Percentiles rank a stretch among this genome's conserved stretches.
phyloP scores from a whole-genome alignment of 2,113 vertebrate species.

The Psammodynastes pulverulentus region DNA sequence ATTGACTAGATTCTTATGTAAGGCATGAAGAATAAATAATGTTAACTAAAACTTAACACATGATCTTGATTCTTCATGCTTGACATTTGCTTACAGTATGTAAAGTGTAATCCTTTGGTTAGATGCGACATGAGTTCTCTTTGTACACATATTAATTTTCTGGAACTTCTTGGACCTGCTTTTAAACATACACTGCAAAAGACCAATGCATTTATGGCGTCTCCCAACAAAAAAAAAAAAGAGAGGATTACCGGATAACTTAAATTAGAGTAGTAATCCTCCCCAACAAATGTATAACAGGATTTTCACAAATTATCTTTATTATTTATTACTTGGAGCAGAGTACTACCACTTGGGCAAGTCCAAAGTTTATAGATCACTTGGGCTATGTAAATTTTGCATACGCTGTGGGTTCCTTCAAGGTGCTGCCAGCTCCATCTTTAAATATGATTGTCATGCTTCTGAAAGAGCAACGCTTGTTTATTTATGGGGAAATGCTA shows the following conservation, averaged over 20 bases:
- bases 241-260: neutral
- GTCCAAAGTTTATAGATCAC: neutral
- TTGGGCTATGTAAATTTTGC: neutral
- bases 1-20: neutral
- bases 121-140: neutral
- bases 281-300: neutral
- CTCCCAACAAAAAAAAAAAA: neutral
- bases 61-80: neutral
- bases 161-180: neutral
- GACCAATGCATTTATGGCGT: neutral
- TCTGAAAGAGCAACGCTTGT: neutral
- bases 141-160: neutral
- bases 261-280: neutral
- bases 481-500: neutral
- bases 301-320: neutral
- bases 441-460: neutral
- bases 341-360: neutral
- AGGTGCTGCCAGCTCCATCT: neutral
- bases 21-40: neutral
- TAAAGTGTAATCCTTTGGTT: neutral
- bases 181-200: neutral
- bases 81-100: neutral
- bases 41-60: neutral
- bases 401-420: neutral
- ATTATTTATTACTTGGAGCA: neutral